Percentiles rank a stretch among this genome's conserved stretches.
Evolutionary conservation across 2,113 vertebrate genomes (phyloP).

Genomic region (Datnioides undecimradiatus): DNA sequence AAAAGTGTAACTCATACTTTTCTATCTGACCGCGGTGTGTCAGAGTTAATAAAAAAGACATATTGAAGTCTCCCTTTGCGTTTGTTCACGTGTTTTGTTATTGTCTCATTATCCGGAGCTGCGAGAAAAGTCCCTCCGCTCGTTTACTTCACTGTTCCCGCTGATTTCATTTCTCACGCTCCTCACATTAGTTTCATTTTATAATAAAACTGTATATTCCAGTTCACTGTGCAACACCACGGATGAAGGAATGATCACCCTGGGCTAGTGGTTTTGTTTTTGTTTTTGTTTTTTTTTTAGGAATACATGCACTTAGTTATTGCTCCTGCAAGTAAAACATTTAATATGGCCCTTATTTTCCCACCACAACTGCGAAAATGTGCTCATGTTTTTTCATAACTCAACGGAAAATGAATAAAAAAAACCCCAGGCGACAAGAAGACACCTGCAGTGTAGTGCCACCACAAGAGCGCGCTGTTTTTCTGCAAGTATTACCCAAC

Average conservation of each 20-base stretch:
- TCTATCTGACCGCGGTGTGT: constrained; percentile 74
- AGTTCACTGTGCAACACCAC: neutral
- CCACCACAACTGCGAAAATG: neutral
- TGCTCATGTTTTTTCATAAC: neutral
- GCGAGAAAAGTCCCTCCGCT: constrained; percentile 24
- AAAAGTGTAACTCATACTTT: constrained; percentile 79
- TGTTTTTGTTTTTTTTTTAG: too few relatives aligned
- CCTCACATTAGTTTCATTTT: constrained; percentile 8
- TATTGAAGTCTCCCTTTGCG: constrained; percentile 58
- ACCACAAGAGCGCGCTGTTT: constrained; percentile 51
- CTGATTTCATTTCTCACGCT: constrained; percentile 20
- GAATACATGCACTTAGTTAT: neutral
- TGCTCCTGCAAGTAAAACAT: neutral
- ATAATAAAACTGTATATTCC: constrained; percentile 1
- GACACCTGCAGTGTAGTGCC: neutral
- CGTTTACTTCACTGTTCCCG: neutral
- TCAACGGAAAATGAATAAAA: neutral
- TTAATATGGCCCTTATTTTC: neutral
- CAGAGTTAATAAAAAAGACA: constrained; percentile 80
- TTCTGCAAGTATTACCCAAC: neutral
- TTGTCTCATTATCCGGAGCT: constrained; percentile 17
- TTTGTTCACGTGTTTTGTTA: constrained; percentile 53
- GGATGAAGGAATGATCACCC: neutral
- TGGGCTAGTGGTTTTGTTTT: neutral
- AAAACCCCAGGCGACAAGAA: neutral